Percentiles rank a stretch among this genome's conserved stretches.
phyloP scores from a whole-genome alignment of 2,888 invertebrate species.

The Asteroscopus sphinx region DNA sequence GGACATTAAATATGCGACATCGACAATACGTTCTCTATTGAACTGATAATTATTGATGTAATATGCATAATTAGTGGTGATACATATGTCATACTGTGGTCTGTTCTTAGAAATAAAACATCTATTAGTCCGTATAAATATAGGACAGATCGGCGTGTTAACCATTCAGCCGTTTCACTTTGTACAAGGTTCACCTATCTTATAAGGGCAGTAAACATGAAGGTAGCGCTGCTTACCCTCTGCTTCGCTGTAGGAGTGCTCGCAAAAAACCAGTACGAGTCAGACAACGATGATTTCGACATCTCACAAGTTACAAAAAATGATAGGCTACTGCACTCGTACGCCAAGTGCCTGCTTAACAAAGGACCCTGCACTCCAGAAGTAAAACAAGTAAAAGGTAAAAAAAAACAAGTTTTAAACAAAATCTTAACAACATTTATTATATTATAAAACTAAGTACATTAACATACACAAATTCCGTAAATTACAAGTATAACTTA shows the following conservation, averaged over 20 bases:
- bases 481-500: constrained; percentile 23
- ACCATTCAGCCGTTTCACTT: constrained; percentile 50
- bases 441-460: constrained; percentile 16
- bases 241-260: constrained; percentile 66
- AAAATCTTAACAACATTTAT: constrained; percentile 11
- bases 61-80: constrained; percentile 60
- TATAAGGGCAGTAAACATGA: constrained; percentile 64
- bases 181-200: constrained; percentile 27
- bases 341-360: constrained; percentile 92
- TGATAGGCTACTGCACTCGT: constrained; percentile 91
- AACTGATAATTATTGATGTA: constrained; percentile 55
- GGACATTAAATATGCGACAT: constrained; percentile 46
- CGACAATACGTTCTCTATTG: constrained; percentile 56
- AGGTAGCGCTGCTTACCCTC: constrained; percentile 65
- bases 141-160: constrained; percentile 32
- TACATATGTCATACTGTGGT: constrained; percentile 59
- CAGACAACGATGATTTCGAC: constrained; percentile 91
- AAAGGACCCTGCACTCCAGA: constrained; percentile 92
- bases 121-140: constrained; percentile 65
- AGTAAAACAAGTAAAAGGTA: constrained; percentile 92
- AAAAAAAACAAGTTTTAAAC: constrained; percentile 59
- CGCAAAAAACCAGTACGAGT: constrained; percentile 88
- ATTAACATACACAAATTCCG: constrained; percentile 8
- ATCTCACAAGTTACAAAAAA: constrained; percentile 91
- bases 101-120: constrained; percentile 55